A percentile compares a stretch with the other conserved stretches of the same genome.
These are phyloP conservation scores for Elephas maximus DNA, from an alignment of 2,113 vertebrate genomes.

Conservation along the genomic window DNA sequence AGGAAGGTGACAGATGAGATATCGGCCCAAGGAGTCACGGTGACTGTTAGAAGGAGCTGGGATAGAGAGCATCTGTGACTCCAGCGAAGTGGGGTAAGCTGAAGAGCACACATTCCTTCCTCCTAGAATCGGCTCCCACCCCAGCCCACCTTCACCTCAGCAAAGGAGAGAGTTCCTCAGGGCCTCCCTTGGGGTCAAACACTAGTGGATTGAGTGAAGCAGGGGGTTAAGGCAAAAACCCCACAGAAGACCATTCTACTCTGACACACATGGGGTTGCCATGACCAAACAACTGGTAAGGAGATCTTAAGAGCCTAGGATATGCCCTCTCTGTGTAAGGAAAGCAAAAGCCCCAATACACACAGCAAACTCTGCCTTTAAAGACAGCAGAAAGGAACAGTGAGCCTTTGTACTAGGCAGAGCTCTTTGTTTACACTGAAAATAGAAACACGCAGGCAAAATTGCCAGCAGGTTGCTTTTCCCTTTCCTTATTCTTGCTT, in stretches of 20 bases:
- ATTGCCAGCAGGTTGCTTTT: neutral
- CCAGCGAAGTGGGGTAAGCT: neutral
- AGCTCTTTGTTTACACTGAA: constrained; percentile 44
- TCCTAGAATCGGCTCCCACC: neutral
- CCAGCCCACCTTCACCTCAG: neutral
- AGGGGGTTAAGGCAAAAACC: neutral
- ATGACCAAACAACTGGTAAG: neutral
- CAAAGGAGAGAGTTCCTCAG: neutral
- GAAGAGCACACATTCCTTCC: neutral
- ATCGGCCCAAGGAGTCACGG: neutral
- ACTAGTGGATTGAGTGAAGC: neutral
- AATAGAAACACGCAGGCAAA: constrained; percentile 7
- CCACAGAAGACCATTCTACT: neutral
- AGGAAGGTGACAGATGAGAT: neutral
- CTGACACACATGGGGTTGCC: neutral
- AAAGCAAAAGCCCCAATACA: constrained; percentile 1
- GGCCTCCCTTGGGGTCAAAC: neutral
- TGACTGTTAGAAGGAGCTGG: neutral
- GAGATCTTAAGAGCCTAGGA: neutral
- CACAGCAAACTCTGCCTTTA: neutral
- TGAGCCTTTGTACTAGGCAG: neutral
- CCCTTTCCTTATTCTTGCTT: constrained; percentile 51
- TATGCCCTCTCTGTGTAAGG: neutral
- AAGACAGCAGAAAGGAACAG: constrained; percentile 30
- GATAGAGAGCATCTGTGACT: too few species aligned